A percentile compares a stretch with the other conserved stretches of the same genome.
phyloP scores from a whole-genome alignment of 1,140 invertebrate species.

The Pogonomyrmex barbatus region DNA sequence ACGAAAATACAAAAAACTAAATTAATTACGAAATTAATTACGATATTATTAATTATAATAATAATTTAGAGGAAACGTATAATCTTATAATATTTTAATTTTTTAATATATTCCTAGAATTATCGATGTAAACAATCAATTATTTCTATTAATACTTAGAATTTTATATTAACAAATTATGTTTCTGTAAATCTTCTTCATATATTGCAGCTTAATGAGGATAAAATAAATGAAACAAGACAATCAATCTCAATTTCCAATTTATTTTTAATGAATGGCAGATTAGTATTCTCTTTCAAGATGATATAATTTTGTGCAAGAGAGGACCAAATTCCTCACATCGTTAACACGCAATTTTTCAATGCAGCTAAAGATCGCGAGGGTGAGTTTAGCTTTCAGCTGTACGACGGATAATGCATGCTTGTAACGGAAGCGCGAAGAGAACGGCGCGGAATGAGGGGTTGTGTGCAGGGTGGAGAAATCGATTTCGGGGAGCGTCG shows the following conservation, averaged over 20 bases:
- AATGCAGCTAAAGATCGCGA: conserved; percentile 4
- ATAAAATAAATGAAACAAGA: not conserved
- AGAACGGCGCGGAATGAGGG: conserved; percentile 31
- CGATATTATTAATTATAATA: not conserved
- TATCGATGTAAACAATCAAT: not conserved
- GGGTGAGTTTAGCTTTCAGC: conserved; percentile 53
- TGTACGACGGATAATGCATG: conserved; percentile 50
- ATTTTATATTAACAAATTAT: not conserved
- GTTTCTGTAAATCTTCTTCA: not conserved
- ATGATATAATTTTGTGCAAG: not conserved
- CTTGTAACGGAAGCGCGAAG: conserved; percentile 55
- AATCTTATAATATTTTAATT: not conserved
- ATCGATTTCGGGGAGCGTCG: conserved; percentile 72
- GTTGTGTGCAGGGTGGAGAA: conserved; percentile 63
- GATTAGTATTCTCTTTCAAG: not conserved
- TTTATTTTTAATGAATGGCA: conserved; percentile 3
- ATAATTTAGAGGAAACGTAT: not conserved
- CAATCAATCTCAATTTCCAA: not conserved
- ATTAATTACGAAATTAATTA: not conserved
- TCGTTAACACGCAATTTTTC: conserved; percentile 56
- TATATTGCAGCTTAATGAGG: not conserved
- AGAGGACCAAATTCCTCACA: not conserved
- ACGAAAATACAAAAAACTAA: not conserved
- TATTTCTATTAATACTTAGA: not conserved
- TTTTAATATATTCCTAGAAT: not conserved